A percentile compares a stretch with the other conserved stretches of the same genome.
Evolutionary conservation across 2,797 vertebrate genomes (phyloP).

Genomic region (Paguma larvata): DNA sequence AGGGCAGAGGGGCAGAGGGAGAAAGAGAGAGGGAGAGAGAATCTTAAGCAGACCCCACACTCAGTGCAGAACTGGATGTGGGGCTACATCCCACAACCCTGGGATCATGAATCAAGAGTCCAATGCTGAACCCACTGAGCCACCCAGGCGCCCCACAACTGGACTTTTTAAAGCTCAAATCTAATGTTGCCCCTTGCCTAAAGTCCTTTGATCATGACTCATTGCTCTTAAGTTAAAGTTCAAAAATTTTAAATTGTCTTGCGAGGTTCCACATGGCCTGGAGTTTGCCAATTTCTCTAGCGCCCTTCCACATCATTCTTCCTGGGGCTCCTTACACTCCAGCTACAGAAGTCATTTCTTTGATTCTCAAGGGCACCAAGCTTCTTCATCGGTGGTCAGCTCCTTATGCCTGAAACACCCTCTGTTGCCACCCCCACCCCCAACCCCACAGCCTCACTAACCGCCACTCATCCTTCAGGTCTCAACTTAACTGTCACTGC

Average conservation of each 20-base stretch:
- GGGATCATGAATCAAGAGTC: too few species aligned
- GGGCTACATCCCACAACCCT: too few species aligned
- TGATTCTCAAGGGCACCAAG: neutral
- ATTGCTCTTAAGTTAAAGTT: slow-evolving; percentile 1
- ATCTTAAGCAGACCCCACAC: too few species aligned
- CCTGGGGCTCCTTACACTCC: neutral
- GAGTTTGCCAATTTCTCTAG: neutral
- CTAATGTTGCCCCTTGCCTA: neutral
- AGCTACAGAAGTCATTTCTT: slow-evolving; percentile 3
- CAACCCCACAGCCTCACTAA: neutral
- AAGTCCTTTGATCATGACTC: neutral
- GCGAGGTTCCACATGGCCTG: neutral
- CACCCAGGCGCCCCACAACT: neutral
- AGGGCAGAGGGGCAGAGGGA: too few species aligned
- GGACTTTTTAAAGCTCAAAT: neutral
- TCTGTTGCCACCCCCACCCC: neutral
- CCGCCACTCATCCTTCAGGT: neutral
- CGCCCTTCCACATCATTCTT: neutral
- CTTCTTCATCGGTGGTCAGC: neutral
- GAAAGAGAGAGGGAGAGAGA: too few species aligned
- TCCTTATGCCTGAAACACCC: neutral
- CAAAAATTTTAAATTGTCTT: slow-evolving; percentile 4
- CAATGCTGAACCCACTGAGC: too few species aligned
- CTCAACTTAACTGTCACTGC: neutral
- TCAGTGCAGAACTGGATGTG: too few species aligned